phyloP scores from a whole-genome alignment of 2,113 vertebrate species.

The Anguilla rostrata region DNA sequence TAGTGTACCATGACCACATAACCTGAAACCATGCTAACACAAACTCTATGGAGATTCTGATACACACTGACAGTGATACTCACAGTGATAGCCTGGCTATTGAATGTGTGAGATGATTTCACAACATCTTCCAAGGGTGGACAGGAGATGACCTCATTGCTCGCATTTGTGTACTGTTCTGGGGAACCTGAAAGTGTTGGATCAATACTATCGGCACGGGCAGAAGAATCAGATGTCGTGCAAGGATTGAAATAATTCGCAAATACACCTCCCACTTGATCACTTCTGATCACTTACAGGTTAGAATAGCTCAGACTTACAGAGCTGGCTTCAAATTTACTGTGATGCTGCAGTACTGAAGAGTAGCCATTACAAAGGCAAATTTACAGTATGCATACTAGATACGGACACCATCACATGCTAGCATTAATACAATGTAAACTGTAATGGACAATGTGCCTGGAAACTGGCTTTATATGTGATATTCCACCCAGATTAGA shows the following conservation, averaged over 20 bases:
- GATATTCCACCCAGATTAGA: no score
- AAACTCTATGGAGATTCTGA: not conserved
- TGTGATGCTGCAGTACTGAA: no score
- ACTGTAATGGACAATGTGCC: no score
- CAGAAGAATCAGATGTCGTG: not conserved
- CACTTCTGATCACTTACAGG: no score
- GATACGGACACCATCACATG: no score
- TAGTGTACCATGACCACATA: not conserved
- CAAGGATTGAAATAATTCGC: not conserved
- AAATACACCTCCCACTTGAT: not conserved
- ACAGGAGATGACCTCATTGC: constrained; percentile 60
- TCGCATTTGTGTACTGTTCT: constrained; percentile 74
- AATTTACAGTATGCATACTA: no score
- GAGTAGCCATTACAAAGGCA: no score
- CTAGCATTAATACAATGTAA: no score
- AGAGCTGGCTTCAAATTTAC: no score
- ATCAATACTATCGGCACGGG: constrained; percentile 57
- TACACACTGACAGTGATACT: constrained; percentile 52
- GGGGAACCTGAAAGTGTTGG: constrained; percentile 81
- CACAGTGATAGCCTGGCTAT: constrained; percentile 71
- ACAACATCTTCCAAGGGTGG: constrained; percentile 52
- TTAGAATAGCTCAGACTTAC: no score
- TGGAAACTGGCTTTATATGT: no score
- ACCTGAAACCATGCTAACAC: not conserved
- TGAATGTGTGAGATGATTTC: constrained; percentile 59